These are phyloP conservation scores for Sander vitreus DNA, from an alignment of 2,113 vertebrate species.

Conservation along the genomic window DNA sequence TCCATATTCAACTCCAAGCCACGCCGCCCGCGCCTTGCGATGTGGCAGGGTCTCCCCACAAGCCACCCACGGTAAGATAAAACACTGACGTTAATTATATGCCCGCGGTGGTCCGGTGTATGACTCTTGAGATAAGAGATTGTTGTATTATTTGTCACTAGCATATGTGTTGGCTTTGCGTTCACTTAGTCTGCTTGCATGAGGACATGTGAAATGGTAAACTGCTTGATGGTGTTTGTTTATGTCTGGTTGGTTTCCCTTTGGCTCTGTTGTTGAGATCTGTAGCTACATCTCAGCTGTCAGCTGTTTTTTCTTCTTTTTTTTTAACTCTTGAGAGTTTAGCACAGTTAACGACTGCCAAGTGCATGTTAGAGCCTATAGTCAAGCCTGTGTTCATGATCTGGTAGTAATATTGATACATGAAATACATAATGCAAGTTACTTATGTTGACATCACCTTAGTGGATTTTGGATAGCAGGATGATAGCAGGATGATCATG, in stretches of 20 bases:
- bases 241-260: background rate
- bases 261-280: background rate
- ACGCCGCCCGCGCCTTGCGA: background rate
- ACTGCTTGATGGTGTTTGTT: background rate
- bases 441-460: background rate
- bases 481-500: background rate
- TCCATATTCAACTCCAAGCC: background rate
- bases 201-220: background rate
- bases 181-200: background rate
- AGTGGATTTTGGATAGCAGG: background rate
- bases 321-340: background rate
- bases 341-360: background rate
- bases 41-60: no score
- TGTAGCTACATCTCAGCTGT: background rate
- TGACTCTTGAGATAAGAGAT: background rate
- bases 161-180: background rate
- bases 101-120: background rate
- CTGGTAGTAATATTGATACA: background rate
- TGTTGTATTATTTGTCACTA: background rate
- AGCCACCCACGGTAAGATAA: background rate
- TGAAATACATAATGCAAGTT: background rate
- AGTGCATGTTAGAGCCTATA: background rate
- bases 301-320: background rate
- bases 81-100: no score
- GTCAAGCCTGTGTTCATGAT: background rate